Percentiles rank a stretch among this genome's conserved stretches.
These are phyloP conservation scores for Emmelina monodactyla DNA, from an alignment of 2,888 invertebrate genomes.

Conservation along the genomic window DNA sequence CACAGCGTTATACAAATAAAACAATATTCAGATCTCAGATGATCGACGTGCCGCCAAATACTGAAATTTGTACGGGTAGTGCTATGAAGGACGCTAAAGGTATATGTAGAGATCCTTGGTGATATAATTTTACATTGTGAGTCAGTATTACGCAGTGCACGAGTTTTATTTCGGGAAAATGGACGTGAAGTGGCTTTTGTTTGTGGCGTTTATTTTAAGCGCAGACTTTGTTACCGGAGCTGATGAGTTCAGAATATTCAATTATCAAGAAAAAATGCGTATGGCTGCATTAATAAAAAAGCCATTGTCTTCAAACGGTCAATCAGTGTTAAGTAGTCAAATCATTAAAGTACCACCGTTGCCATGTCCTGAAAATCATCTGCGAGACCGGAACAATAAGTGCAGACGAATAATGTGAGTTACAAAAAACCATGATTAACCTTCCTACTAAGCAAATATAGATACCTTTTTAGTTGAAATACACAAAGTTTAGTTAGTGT, in stretches of 20 bases:
- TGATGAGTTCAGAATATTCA: constrained; percentile 18
- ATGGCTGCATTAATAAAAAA: constrained; percentile 8
- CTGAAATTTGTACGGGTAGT: constrained; percentile 23
- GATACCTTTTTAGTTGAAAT: too few species aligned
- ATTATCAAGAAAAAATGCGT: constrained; percentile 22
- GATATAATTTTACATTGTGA: constrained; percentile 19
- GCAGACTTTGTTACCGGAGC: constrained; percentile 7
- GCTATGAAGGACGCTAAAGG: constrained; percentile 33
- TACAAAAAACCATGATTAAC: too few species aligned
- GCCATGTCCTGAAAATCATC: constrained; percentile 28
- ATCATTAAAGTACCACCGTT: constrained; percentile 40
- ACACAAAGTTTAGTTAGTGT: too few species aligned
- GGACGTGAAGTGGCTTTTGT: constrained; percentile 22
- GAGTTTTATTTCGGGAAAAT: constrained; percentile 25
- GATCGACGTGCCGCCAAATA: constrained; percentile 44
- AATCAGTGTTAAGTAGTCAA: constrained; percentile 27
- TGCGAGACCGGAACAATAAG: constrained; percentile 28
- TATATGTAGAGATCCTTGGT: constrained; percentile 42
- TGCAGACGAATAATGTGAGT: too few species aligned
- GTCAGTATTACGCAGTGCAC: constrained; percentile 26
- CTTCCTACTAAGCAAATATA: too few species aligned
- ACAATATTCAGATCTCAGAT: too few species aligned
- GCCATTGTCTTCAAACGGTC: too few species aligned
- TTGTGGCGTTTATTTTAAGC: constrained; percentile 17
- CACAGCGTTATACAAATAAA: too few species aligned